Conservation (phyloP, 1,140 invertebrate genomes). For the Linepithema humile region DNA sequence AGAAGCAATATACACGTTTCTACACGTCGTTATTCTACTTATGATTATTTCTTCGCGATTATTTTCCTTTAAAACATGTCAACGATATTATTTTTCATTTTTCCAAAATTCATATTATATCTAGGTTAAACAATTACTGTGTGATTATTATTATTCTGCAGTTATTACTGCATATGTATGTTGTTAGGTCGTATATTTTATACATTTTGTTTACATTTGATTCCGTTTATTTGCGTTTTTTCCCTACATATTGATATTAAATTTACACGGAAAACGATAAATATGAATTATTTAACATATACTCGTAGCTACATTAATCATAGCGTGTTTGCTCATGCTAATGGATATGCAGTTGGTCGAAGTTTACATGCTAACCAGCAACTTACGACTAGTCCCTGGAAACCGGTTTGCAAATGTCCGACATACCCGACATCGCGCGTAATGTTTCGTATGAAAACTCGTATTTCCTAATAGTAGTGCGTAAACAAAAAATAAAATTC, state of each 20-base stretch:
- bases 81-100: neutral
- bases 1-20: neutral
- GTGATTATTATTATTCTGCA: neutral
- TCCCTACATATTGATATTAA: conserved; percentile 12
- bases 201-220: conserved; percentile 7
- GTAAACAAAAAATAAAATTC: conserved; percentile 46
- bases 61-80: neutral
- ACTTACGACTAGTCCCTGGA: conserved; percentile 27
- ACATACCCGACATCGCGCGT: conserved; percentile 28
- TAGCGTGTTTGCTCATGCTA: conserved; percentile 7
- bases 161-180: too few relatives aligned
- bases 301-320: conserved; percentile 29
- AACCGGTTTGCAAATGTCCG: neutral
- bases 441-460: conserved; percentile 18
- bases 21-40: neutral
- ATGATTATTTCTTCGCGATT: neutral
- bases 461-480: conserved; percentile 14
- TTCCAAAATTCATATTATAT: neutral
- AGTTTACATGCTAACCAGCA: conserved; percentile 37
- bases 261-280: conserved; percentile 14
- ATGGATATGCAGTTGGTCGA: conserved; percentile 37
- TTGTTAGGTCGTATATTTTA: too few relatives aligned
- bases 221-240: neutral
- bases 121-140: neutral
- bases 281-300: conserved; percentile 43